phyloP scores from a whole-genome alignment of 2,797 vertebrate genomes.

The Nyctibius grandis region DNA sequence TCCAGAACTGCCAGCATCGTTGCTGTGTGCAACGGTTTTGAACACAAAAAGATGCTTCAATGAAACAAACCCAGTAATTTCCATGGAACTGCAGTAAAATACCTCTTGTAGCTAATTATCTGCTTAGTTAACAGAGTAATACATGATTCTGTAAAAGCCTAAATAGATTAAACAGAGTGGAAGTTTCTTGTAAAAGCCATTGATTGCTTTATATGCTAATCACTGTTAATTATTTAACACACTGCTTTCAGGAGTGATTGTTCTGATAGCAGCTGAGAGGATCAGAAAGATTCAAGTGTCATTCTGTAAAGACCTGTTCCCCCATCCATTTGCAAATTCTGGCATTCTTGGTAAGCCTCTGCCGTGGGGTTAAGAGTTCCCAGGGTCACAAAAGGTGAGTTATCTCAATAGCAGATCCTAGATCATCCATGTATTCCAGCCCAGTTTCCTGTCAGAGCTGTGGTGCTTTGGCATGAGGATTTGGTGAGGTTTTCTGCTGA shows the following conservation, averaged over 20 bases:
- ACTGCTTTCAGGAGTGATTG: not conserved
- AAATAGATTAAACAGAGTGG: conserved; percentile 4
- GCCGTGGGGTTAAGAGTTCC: not conserved
- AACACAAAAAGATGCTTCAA: not conserved
- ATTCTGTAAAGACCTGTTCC: not conserved
- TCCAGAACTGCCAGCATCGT: not conserved
- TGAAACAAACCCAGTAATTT: not conserved
- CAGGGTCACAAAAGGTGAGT: not conserved
- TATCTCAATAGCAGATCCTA: not conserved
- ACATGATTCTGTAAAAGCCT: not conserved
- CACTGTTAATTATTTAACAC: conserved; percentile 1
- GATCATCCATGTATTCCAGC: fast-evolving
- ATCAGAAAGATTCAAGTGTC: not conserved
- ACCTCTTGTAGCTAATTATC: conserved; percentile 24
- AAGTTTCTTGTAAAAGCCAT: conserved; percentile 3
- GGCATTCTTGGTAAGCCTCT: not conserved
- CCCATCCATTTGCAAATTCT: not conserved
- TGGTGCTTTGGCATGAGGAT: not conserved
- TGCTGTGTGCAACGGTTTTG: not conserved
- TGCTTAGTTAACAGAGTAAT: conserved; percentile 26
- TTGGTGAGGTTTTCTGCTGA: not conserved
- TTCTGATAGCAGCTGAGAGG: not conserved
- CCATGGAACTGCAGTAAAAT: not conserved
- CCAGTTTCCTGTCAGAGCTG: not conserved
- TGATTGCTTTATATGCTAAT: conserved; percentile 27